Conservation (phyloP, 2,888 invertebrate genomes). For the Dryobotodes eremita region DNA sequence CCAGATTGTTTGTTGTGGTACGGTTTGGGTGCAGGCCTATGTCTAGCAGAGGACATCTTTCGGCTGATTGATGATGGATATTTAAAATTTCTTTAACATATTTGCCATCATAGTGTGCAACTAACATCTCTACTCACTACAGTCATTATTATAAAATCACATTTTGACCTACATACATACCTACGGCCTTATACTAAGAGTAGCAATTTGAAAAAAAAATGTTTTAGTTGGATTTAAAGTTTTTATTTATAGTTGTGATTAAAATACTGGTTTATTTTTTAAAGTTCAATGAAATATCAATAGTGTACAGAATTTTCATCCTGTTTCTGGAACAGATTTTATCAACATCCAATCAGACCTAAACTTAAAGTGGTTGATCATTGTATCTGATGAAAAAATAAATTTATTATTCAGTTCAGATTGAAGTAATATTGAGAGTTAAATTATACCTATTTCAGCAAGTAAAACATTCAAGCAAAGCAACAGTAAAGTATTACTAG, state of each 20-base stretch:
- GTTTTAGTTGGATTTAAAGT: not conserved
- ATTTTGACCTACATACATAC: not conserved
- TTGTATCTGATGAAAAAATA: too few species aligned
- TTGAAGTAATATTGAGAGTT: not conserved
- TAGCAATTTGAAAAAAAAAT: too few species aligned
- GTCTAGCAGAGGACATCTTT: not conserved
- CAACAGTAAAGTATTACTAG: not conserved
- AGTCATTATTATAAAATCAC: not conserved
- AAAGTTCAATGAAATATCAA: not conserved
- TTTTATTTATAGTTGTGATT: not conserved
- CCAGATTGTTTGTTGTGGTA: not conserved
- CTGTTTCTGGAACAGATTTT: too few species aligned
- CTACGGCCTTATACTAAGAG: not conserved
- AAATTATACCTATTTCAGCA: not conserved
- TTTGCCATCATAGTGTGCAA: not conserved
- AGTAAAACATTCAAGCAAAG: not conserved
- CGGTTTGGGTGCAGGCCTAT: not conserved
- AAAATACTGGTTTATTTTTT: not conserved
- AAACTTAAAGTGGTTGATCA: too few species aligned
- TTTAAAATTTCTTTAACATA: not conserved
- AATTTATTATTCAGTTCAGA: not conserved
- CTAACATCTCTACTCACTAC: not conserved
- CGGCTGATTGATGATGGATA: not conserved
- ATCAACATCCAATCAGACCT: too few species aligned
- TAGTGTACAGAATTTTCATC: not conserved